Evolutionary conservation across 2,797 vertebrate genomes (phyloP), one percentile per base, ranked within the genome.

Genomic region (Intellagama lesueurii): DNA sequence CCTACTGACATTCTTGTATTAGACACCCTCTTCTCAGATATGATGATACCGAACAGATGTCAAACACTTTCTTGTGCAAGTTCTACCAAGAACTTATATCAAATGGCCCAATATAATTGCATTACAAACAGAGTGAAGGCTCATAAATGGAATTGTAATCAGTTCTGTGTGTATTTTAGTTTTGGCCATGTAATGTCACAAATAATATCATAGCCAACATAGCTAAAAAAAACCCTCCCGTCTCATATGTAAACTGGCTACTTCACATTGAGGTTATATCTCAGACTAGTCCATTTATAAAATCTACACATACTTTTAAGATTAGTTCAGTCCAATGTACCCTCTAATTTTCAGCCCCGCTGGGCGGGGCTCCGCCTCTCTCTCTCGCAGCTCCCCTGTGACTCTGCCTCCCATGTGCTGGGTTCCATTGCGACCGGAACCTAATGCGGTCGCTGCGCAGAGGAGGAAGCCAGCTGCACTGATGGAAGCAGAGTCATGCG

Each of bases 311-410:
- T 81, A 49, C 79, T 90, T 90, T 85, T 72, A 52, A 82, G 69
- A 83, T 56, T 26, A 93, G 75, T 49, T 81, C 32, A 24, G 83
- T 5, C 87, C 89, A n/a, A n/a, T n/a, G n/a, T n/a, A n/a, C n/a
- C n/a, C n/a, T n/a, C n/a, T n/a, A n/a, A n/a, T n/a, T n/a, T n/a
- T n/a, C n/a, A n/a, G n/a, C n/a, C n/a, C n/a, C n/a, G n/a, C n/a
- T n/a, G n/a, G n/a, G n/a, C n/a, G n/a, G n/a, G n/a, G n/a, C n/a
- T n/a, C n/a, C n/a, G n/a, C n/a, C n/a, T n/a, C n/a, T n/a, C n/a
- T n/a, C n/a, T n/a, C n/a, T n/a, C n/a, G n/a, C n/a, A n/a, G n/a
- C n/a, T n/a, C n/a, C n/a, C n/a, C n/a, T n/a, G n/a, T n/a, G n/a
- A n/a, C n/a, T n/a, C n/a, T n/a, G n/a, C n/a, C n/a, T n/a, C n/a